phyloP scores from a whole-genome alignment of 2,888 invertebrate genomes.

The Athalia rosae region DNA sequence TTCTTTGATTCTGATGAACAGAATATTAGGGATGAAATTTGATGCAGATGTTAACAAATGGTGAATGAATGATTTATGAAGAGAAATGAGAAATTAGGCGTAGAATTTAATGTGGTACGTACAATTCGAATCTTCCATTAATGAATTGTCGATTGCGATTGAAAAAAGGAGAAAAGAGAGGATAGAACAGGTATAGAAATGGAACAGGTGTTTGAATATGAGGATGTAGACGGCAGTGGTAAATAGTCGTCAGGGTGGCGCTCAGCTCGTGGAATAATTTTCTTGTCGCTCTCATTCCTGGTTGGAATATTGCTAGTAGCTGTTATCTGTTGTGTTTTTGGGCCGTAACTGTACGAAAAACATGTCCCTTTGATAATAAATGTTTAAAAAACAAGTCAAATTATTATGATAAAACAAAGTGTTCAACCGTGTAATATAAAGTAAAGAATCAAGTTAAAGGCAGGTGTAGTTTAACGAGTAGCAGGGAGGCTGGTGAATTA shows the following conservation, averaged over 20 bases:
- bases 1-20: background rate
- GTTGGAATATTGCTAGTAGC: conserved; percentile 64
- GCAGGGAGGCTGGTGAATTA: conserved; percentile 67
- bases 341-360: conserved; percentile 61
- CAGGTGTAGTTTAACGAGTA: conserved; percentile 65
- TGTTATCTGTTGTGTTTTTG: conserved; percentile 70
- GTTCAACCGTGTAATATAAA: conserved; percentile 46
- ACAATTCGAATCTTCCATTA: no score
- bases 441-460: conserved; percentile 35
- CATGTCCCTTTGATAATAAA: conserved; percentile 62
- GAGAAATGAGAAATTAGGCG: no score
- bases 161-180: no score
- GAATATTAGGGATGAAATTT: no score
- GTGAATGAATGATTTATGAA: no score
- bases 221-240: conserved; percentile 51
- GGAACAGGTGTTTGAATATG: conserved; percentile 37
- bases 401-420: conserved; percentile 45
- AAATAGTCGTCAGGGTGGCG: conserved; percentile 52
- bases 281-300: conserved; percentile 67
- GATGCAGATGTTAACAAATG: no score
- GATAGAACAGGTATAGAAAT: background rate
- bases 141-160: no score
- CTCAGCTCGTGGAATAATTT: conserved; percentile 47
- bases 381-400: conserved; percentile 45
- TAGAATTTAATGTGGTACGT: no score